Percentiles rank a stretch among this genome's conserved stretches.
phyloP scores from a whole-genome alignment of 2,888 invertebrate species.

The Pharmacophagus antenor region DNA sequence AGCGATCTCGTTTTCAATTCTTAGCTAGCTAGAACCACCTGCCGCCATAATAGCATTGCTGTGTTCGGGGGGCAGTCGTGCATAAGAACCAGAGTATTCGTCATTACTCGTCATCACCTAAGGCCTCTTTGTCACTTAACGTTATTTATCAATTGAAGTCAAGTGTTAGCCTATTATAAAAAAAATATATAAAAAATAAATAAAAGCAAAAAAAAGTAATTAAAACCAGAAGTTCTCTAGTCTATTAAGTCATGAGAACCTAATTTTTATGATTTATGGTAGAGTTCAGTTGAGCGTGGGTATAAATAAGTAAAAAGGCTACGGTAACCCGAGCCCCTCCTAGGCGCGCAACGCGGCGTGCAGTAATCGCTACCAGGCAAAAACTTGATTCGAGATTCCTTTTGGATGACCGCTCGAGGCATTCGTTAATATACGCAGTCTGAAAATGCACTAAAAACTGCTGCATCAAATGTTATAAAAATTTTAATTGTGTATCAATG shows the following conservation, averaged over 20 bases:
- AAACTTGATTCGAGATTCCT: constrained; percentile 57
- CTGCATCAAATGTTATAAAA: not conserved
- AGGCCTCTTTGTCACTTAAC: too few species aligned
- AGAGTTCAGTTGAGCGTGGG: constrained; percentile 12
- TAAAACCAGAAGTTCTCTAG: not conserved
- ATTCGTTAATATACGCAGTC: constrained; percentile 46
- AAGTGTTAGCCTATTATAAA: too few species aligned
- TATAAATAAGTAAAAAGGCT: constrained; percentile 51
- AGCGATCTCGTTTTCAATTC: too few species aligned
- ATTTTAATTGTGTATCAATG: not conserved
- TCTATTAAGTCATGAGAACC: not conserved
- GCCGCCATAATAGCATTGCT: too few species aligned
- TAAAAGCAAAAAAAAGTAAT: not conserved
- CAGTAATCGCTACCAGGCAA: constrained; percentile 63
- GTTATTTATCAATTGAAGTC: too few species aligned
- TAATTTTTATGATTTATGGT: constrained; percentile 12
- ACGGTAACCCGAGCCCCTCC: constrained; percentile 57
- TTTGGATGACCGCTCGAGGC: constrained; percentile 40
- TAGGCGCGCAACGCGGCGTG: constrained; percentile 49
- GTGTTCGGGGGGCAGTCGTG: too few species aligned
- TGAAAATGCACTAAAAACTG: constrained; percentile 35
- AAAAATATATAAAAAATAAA: not conserved
- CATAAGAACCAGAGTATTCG: too few species aligned
- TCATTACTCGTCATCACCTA: too few species aligned
- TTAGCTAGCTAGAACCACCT: too few species aligned